phyloP scores from a whole-genome alignment of 2,113 vertebrate genomes.

The Phalacrocorax brasilianus region DNA sequence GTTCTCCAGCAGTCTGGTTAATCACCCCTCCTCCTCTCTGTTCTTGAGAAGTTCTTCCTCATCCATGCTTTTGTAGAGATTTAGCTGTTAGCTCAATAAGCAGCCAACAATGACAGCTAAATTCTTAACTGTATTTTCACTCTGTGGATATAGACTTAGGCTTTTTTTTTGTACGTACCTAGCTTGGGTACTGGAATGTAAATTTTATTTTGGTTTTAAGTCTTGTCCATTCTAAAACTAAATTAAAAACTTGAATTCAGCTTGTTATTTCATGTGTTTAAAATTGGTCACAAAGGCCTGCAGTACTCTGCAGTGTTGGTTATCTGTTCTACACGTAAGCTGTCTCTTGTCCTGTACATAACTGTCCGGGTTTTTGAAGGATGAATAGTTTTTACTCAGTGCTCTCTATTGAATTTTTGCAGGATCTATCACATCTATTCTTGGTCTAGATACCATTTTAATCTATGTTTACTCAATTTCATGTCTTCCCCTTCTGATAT shows the following conservation, averaged over 20 bases:
- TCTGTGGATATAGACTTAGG: not conserved
- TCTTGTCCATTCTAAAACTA: not conserved
- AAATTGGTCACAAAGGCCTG: rapidly evolving
- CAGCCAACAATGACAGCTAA: not conserved
- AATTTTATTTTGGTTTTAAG: not conserved
- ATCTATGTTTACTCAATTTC: not conserved
- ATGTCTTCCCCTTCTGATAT: not conserved
- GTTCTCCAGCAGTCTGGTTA: not conserved
- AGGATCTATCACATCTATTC: not conserved
- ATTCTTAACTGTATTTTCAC: not conserved
- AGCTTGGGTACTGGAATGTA: not conserved
- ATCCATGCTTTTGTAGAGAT: not conserved
- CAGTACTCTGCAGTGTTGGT: not conserved
- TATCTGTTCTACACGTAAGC: not conserved
- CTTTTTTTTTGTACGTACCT: not conserved
- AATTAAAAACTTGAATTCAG: not conserved
- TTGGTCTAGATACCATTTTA: not conserved
- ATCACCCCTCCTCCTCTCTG: not conserved
- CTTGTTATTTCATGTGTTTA: not conserved
- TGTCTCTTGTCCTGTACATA: not conserved
- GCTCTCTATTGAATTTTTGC: not conserved
- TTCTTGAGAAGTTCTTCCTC: not conserved
- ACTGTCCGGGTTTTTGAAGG: not conserved
- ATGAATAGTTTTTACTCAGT: not conserved
- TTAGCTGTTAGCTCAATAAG: not conserved